Percentiles rank a stretch among this genome's conserved stretches.
phyloP scores from a whole-genome alignment of 2,113 vertebrate genomes.

The Heterotis niloticus region DNA sequence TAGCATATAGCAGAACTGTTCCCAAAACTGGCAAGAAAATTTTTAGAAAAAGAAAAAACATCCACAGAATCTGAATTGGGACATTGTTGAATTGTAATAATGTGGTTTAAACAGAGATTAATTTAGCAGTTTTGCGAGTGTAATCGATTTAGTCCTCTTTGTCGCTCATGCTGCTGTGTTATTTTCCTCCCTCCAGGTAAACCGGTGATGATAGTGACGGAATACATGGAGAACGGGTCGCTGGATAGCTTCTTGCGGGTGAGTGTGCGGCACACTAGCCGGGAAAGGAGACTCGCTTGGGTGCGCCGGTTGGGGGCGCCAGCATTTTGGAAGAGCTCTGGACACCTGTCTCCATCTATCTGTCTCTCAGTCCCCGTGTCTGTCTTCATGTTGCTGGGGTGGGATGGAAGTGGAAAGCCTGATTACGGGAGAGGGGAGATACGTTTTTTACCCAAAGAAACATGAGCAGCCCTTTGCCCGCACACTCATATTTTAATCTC shows the following conservation, averaged over 20 bases:
- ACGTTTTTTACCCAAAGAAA: constrained; percentile 23
- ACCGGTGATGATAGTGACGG: constrained; percentile 85
- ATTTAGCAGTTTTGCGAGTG: too few species aligned
- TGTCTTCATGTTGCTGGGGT: not conserved
- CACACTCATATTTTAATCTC: constrained; percentile 18
- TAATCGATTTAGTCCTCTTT: too few species aligned
- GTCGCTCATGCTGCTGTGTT: not conserved
- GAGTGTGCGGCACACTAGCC: constrained; percentile 50
- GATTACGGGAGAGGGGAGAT: not conserved
- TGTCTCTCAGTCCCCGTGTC: not conserved
- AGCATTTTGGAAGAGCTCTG: constrained; percentile 27
- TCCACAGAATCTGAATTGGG: not conserved
- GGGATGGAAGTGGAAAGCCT: not conserved
- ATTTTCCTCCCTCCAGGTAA: constrained; percentile 65
- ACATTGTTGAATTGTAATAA: not conserved
- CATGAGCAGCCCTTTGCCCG: constrained; percentile 22
- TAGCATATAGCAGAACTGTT: not conserved
- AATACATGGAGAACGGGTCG: constrained; percentile 87
- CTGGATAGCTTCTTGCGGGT: constrained; percentile 83
- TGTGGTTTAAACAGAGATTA: constrained; percentile 7
- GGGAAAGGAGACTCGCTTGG: constrained; percentile 37
- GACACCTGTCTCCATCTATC: constrained; percentile 25
- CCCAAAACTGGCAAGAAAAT: not conserved
- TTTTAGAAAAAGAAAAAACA: too few species aligned
- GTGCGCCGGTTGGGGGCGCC: constrained; percentile 25